Evolutionary conservation across 2,113 vertebrate species (phyloP), one percentile per base, ranked within the genome.

Genomic region (Prietella phreatophila): DNA sequence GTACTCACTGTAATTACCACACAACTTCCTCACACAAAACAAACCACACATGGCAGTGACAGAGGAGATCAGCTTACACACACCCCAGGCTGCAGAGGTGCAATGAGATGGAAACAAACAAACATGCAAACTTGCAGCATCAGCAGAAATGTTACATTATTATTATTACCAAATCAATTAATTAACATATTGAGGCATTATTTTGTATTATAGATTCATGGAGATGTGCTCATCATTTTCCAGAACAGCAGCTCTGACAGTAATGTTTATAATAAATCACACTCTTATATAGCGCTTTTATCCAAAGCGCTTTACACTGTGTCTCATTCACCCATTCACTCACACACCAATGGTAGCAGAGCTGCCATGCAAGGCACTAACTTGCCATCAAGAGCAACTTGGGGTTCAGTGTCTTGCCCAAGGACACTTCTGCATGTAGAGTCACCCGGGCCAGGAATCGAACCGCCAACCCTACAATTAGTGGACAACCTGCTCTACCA

Each of bases 1-100:
- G 56, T 27, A n/a, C 56, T 36, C 19, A 60, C 19, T 83, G 82
- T 89, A 78, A 87, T 87, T 69, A 82, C 50, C 75, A 14, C 75
- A 87, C 25, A 39, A n/a, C 47, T 84, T 55, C 78, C 47, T 58
- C 14, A 5, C 65, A 75, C 79, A 73, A 83, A 82, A 82, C 53
- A 75, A 82, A 83, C 60, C 50, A 13, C 69, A 82, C 67, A 87
- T 14, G 5, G 4, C 5, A 79, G 30, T 69, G 13, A 33, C 55
- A 58, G 80, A 87, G 56, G 17, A 76, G 27, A 83, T 56, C 83
- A 86, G 47, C 27, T 78, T 76, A 80, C 83, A 42, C 65, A 73
- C 27, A 55, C 85, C 58, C 33, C 76, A 36, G 76, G 76, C 58
- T 27, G 27, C 7, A 33, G n/a, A 63, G 60, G 75, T 15, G 39